Percentiles rank a stretch among this genome's conserved stretches.
Evolutionary conservation across 2,113 vertebrate genomes (phyloP).

Genomic region (Aplodontia rufa): DNA sequence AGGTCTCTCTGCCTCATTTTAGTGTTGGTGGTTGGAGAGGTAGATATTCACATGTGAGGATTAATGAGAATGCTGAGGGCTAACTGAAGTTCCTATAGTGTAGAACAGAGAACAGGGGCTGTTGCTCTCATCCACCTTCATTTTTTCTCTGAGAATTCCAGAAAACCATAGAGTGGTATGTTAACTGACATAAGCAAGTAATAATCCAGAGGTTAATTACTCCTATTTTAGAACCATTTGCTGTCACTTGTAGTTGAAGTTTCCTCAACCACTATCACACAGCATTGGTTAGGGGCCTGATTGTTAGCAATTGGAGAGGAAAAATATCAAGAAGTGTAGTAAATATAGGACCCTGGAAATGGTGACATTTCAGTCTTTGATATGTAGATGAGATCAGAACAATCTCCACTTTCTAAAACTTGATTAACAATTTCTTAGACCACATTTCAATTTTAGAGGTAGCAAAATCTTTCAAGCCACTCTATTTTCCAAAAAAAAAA

Average conservation of each 20-base stretch:
- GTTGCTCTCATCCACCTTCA: background rate
- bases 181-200: background rate
- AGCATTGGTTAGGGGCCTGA: background rate
- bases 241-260: background rate
- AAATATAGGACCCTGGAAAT: background rate
- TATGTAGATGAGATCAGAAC: background rate
- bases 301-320: background rate
- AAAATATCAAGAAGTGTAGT: background rate
- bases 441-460: conserved; percentile 43
- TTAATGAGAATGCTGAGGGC: background rate
- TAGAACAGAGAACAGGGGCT: conserved; percentile 11
- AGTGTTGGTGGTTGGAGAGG: background rate
- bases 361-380: background rate
- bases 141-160: conserved; percentile 38
- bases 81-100: background rate
- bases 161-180: background rate
- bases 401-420: conserved; percentile 23
- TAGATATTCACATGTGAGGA: background rate
- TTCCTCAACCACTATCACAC: conserved; percentile 56
- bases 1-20: background rate
- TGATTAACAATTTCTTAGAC: conserved; percentile 6
- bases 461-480: conserved; percentile 16
- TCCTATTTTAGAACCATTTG: background rate
- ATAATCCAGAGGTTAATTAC: background rate
- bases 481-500: conserved; percentile 41